Evolutionary conservation across 2,113 vertebrate genomes (phyloP).

Genomic region (Tyrannus savana): DNA sequence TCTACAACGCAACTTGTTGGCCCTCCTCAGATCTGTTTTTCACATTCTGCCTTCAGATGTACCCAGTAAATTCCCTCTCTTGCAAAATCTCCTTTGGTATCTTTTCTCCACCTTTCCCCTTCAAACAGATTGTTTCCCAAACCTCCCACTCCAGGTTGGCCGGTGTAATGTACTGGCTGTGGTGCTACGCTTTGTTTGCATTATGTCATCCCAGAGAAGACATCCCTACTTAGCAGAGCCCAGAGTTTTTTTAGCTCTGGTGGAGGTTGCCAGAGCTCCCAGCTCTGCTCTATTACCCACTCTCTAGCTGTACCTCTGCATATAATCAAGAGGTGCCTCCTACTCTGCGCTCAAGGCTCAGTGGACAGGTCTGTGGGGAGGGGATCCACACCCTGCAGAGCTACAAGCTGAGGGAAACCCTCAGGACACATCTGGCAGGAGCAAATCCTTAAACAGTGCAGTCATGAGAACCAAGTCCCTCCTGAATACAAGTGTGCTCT

Average conservation of each 20-base stretch:
- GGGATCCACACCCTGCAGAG: background rate
- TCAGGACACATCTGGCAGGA: background rate
- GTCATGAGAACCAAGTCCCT: background rate
- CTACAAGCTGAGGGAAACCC: background rate
- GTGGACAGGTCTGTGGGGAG: rapidly evolving
- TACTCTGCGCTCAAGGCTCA: rapidly evolving
- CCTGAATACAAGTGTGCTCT: background rate
- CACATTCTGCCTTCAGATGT: background rate
- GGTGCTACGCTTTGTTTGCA: background rate
- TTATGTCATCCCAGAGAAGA: background rate
- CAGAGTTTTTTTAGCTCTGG: background rate
- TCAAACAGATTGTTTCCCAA: background rate
- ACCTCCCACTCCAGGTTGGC: background rate
- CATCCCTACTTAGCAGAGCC: background rate
- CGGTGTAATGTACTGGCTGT: background rate
- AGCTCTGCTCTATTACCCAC: background rate
- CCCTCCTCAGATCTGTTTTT: background rate
- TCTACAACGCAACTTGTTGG: background rate
- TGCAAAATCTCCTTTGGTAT: background rate
- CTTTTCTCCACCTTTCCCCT: background rate
- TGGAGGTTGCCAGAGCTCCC: background rate
- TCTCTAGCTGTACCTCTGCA: background rate
- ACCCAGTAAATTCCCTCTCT: background rate
- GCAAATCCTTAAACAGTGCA: background rate
- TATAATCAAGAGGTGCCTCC: background rate